Evolutionary conservation across 2,797 vertebrate species (phyloP), one percentile per base, ranked within the genome.

Genomic region (Catostomus latipinnis): DNA sequence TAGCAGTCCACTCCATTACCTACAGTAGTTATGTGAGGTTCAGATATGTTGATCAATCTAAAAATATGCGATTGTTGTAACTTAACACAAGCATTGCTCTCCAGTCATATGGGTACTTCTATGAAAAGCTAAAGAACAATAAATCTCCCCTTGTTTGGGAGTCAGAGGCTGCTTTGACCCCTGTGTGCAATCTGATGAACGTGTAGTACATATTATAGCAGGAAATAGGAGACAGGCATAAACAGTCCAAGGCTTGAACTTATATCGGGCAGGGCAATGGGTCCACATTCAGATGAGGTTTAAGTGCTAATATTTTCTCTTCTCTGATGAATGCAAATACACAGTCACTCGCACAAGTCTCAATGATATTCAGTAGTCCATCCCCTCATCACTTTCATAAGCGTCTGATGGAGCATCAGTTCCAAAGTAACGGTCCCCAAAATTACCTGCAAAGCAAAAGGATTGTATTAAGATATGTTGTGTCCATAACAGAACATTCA

Each of bases 401-500:
- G 92, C 94, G 84, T 94, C 93, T 0, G 94, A 93, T 0, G 95
- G 94, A 49, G 94, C 93, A 0, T 97, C 96, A 0, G 96, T 97
- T 84, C 96, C 96, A 0, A 97, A 97, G 91, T 95, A 97, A 68
- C 96, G 93, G 87, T 97, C 96, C 5, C 96, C 96, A 10, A 97
- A 97, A 85, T 97, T 97, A 86, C 96, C 96, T 97, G 85, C 6
- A 76, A 83, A 58, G 67, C 16, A 78, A 11, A 12, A 22, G 53
- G 11, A 65, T 18, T 52, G 14, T 54, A 76, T 58, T 62, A 79
- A 6, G 5, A 70, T 6, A 58, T n/a, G 34, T 13, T 58, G 6
- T 7, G 34, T 34, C 34, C 34, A 34, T 34, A 34, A 34, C 34
- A 34, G 3, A 3, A 34, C 34, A 34, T 34, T 34, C 2, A 34